Evolutionary conservation across 2,113 vertebrate species (phyloP).

Genomic region (Myotis davidii): DNA sequence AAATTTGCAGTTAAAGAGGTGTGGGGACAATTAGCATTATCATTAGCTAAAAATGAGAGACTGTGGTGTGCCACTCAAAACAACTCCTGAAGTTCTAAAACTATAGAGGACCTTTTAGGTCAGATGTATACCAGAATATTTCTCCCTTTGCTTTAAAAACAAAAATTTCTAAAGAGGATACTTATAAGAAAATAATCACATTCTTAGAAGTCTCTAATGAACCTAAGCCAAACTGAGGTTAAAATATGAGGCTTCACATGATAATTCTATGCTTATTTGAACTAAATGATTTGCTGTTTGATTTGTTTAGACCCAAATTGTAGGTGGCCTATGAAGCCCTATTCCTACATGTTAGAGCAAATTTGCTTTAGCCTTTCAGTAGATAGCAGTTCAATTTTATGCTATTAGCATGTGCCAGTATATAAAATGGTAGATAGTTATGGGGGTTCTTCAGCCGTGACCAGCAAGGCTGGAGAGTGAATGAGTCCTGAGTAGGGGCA

Average conservation of each 20-base stretch:
- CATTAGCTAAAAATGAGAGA: not conserved
- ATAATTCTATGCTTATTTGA: conserved; percentile 39
- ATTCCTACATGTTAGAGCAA: not conserved
- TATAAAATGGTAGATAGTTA: not conserved
- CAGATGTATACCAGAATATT: conserved; percentile 22
- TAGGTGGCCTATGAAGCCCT: not conserved
- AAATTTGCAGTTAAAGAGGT: conserved; percentile 31
- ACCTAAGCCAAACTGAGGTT: conserved; percentile 49
- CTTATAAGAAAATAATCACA: conserved; percentile 29
- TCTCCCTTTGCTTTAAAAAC: not conserved
- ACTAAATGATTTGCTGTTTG: not conserved
- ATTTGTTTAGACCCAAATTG: not conserved
- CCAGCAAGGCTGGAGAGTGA: too few species aligned
- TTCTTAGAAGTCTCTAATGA: not conserved
- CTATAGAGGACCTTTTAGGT: not conserved
- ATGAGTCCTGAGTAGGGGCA: too few species aligned
- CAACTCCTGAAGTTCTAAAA: conserved; percentile 24
- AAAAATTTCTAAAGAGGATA: not conserved
- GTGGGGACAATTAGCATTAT: not conserved
- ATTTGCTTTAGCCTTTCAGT: not conserved
- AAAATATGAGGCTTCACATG: not conserved
- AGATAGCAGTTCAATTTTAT: conserved; percentile 39
- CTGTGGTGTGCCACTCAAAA: not conserved
- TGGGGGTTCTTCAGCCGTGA: too few species aligned
- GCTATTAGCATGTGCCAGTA: not conserved